Percentiles rank a stretch among this genome's conserved stretches.
phyloP scores from a whole-genome alignment of 2,888 invertebrate species.

The Crocallis elinguaria region DNA sequence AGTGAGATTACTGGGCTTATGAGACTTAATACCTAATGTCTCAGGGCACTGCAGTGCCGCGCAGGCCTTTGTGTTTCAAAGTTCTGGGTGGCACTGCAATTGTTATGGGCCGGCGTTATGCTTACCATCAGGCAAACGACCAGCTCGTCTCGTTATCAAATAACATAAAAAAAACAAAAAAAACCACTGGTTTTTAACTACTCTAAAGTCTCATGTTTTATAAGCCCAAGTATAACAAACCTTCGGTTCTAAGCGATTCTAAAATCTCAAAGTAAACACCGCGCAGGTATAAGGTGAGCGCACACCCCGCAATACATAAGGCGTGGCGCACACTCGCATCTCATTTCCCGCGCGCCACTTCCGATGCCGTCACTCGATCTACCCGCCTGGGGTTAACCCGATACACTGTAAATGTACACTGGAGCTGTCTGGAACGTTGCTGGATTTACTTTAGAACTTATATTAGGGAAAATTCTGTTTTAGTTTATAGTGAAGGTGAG shows the following conservation, averaged over 20 bases:
- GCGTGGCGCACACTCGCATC: slow-evolving; percentile 53
- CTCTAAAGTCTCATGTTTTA: too few relatives aligned
- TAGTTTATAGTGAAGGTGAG: too few relatives aligned
- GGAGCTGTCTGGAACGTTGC: slow-evolving; percentile 1
- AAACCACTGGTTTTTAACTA: too few relatives aligned
- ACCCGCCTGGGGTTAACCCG: slow-evolving; percentile 44
- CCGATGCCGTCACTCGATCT: slow-evolving; percentile 59
- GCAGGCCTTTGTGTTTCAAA: too few relatives aligned
- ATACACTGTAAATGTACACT: slow-evolving; percentile 38
- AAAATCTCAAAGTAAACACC: slow-evolving; percentile 1
- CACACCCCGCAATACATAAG: slow-evolving; percentile 45
- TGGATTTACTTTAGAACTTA: slow-evolving; percentile 8
- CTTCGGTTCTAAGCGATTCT: neutral
- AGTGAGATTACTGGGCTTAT: too few relatives aligned
- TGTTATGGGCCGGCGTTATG: too few relatives aligned
- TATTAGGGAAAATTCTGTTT: neutral
- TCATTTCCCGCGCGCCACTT: slow-evolving; percentile 60
- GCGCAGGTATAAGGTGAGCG: slow-evolving; percentile 32
- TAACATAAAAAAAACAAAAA: too few relatives aligned
- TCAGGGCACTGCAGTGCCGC: too few relatives aligned
- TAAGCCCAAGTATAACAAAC: neutral
- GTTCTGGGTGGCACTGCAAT: too few relatives aligned
- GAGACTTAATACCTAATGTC: too few relatives aligned
- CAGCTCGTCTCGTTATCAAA: too few relatives aligned
- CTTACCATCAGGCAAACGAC: too few relatives aligned